A percentile compares a stretch with the other conserved stretches of the same genome.
Evolutionary conservation across 2,888 invertebrate genomes (phyloP).

Genomic region (Anagyrus pseudococci): DNA sequence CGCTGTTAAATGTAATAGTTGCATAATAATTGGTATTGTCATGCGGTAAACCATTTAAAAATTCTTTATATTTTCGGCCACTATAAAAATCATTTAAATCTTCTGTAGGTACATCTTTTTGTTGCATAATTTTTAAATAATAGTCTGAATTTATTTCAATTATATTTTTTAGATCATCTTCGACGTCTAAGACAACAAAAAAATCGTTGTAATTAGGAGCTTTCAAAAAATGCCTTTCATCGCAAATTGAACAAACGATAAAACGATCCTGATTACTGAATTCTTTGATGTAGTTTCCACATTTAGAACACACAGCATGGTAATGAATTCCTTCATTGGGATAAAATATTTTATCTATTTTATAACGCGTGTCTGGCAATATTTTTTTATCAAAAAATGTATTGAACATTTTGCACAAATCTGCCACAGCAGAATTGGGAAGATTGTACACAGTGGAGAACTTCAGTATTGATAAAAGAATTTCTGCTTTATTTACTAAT

Average conservation of each 20-base stretch:
- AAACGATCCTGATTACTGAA: not conserved
- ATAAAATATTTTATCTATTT: not conserved
- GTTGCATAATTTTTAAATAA: not conserved
- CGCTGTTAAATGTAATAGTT: not conserved
- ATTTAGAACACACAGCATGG: not conserved
- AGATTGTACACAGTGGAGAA: not conserved
- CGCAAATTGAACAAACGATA: not conserved
- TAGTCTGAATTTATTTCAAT: not conserved
- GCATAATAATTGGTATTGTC: too few relatives aligned
- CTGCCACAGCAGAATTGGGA: not conserved
- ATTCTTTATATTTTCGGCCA: too few relatives aligned
- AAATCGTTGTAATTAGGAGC: not conserved
- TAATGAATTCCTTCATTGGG: not conserved
- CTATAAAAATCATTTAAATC: too few relatives aligned
- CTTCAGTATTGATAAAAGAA: not conserved
- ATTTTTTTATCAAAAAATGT: not conserved
- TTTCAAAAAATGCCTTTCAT: not conserved
- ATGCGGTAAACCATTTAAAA: too few relatives aligned
- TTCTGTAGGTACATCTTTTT: too few relatives aligned
- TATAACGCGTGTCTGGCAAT: not conserved
- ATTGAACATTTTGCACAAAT: not conserved
- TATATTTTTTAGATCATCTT: not conserved
- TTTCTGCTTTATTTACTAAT: too few relatives aligned
- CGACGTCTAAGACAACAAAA: not conserved
- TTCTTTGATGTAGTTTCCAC: not conserved